Percentiles rank a stretch among this genome's conserved stretches.
Conservation (phyloP, 2,113 vertebrate genomes). For the Crotalus viridis region DNA sequence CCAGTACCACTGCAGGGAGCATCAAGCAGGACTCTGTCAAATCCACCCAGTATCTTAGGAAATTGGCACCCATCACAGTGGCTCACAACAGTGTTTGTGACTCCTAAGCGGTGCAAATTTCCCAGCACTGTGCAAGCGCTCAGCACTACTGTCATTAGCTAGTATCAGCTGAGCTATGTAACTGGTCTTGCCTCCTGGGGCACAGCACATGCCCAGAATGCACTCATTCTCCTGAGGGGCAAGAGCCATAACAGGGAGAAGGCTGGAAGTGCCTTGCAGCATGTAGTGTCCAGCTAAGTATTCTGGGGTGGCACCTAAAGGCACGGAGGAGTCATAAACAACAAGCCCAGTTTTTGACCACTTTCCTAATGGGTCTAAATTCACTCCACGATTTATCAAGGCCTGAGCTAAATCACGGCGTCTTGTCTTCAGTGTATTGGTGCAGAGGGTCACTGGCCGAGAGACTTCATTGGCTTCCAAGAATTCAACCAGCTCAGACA, state of each 20-base stretch:
- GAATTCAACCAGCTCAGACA: constrained; percentile 94
- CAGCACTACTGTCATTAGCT: no score
- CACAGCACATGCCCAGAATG: constrained; percentile 94
- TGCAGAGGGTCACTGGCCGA: constrained; percentile 90
- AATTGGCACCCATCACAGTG: no score
- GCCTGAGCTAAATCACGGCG: constrained; percentile 95
- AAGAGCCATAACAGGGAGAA: constrained; percentile 93
- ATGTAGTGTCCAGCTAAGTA: constrained; percentile 97
- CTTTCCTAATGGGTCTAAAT: constrained; percentile 92
- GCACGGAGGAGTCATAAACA: constrained; percentile 94
- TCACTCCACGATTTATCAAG: constrained; percentile 94
- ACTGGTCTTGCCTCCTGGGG: constrained; percentile 95
- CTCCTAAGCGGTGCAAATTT: no score
- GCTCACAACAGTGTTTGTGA: no score
- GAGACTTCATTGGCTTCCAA: constrained; percentile 95
- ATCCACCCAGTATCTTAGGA: no score
- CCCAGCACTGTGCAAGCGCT: no score
- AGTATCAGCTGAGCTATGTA: constrained; percentile 75
- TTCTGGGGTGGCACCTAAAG: constrained; percentile 93
- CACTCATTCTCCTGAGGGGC: constrained; percentile 94
- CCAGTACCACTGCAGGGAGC: no score
- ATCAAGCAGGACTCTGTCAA: no score
- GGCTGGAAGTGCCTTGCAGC: constrained; percentile 94
- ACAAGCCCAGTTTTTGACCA: constrained; percentile 96
- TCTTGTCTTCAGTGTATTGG: constrained; percentile 93